Percentiles rank a stretch among this genome's conserved stretches.
These are phyloP conservation scores for Ictalurus furcatus DNA, from an alignment of 2,113 vertebrate species.

Conservation along the genomic window DNA sequence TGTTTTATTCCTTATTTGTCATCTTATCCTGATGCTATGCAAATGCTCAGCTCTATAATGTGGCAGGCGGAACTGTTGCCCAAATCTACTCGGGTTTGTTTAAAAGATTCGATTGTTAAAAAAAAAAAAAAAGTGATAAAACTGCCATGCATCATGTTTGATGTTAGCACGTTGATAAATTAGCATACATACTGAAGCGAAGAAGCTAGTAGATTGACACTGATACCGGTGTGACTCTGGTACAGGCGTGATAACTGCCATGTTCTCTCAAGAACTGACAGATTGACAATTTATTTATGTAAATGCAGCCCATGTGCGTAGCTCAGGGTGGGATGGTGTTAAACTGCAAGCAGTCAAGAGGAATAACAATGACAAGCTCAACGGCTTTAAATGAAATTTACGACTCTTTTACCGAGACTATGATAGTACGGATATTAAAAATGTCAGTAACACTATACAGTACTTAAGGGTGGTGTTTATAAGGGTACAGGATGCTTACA, in stretches of 20 bases:
- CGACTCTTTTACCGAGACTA: too few species aligned
- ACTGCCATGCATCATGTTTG: neutral
- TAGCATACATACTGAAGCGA: conserved; percentile 1
- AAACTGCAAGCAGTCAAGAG: conserved; percentile 2
- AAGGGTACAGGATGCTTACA: neutral
- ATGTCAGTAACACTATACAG: neutral
- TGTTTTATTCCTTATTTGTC: neutral
- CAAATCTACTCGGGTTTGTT: neutral
- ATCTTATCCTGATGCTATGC: neutral
- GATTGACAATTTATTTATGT: conserved; percentile 26
- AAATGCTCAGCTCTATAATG: neutral
- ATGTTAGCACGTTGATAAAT: neutral
- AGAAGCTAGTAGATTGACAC: neutral
- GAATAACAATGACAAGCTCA: conserved; percentile 7
- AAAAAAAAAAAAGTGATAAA: neutral
- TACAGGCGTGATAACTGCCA: conserved; percentile 29
- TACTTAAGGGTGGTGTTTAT: neutral
- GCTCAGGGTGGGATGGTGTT: conserved; percentile 3
- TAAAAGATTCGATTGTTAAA: neutral
- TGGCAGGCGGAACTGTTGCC: neutral
- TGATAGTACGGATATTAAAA: neutral
- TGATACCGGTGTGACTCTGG: neutral
- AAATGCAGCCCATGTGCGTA: conserved; percentile 31
- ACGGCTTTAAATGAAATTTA: neutral
- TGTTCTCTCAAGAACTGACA: conserved; percentile 34